phyloP scores from a whole-genome alignment of 2,113 vertebrate species.

The Mohoua ochrocephala region DNA sequence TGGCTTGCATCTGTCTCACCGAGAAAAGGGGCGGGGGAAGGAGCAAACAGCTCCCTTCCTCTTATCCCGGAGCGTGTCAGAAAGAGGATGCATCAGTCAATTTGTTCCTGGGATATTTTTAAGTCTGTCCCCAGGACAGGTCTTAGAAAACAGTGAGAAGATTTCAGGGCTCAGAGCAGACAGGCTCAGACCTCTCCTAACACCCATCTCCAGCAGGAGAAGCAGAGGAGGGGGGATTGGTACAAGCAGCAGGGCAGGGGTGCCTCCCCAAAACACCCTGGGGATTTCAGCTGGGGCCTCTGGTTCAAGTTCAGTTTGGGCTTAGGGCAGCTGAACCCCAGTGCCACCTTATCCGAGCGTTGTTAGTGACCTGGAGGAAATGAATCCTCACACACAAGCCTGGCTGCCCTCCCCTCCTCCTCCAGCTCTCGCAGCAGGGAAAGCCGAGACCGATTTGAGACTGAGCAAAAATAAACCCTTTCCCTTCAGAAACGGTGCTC shows the following conservation, averaged over 20 bases:
- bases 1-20: neutral
- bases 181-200: neutral
- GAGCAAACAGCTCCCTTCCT: neutral
- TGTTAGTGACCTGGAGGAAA: neutral
- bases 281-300: neutral
- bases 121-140: neutral
- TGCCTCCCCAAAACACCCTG: neutral
- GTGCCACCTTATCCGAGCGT: neutral
- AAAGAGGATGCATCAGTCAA: accelerated
- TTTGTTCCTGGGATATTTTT: neutral
- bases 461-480: neutral
- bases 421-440: neutral
- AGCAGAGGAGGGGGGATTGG: neutral
- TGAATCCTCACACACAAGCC: neutral
- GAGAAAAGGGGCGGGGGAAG: neutral
- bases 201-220: neutral
- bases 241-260: neutral
- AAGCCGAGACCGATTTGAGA: neutral
- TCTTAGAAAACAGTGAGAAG: neutral
- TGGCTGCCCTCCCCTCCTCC: neutral
- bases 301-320: neutral
- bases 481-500: neutral
- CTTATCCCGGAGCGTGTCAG: neutral
- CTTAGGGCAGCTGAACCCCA: neutral
- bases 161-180: neutral